Evolutionary conservation across 1,140 invertebrate genomes (phyloP), one percentile per base, ranked within the genome.

Genomic region (Melipona quadrifasciata): DNA sequence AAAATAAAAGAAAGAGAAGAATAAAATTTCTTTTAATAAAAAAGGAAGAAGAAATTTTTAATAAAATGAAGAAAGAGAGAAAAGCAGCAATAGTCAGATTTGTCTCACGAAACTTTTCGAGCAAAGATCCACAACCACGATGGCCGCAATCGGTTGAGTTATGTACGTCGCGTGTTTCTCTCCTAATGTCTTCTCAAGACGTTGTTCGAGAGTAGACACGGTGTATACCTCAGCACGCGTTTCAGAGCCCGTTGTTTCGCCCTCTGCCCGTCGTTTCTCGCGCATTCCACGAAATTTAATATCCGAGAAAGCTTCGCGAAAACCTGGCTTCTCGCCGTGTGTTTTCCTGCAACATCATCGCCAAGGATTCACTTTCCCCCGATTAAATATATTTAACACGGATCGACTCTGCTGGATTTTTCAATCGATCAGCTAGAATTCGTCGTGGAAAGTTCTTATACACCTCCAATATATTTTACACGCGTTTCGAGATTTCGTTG

Each of bases 201-300:
- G 86, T 71, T 70, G 84, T 86, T 80, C n/a, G 76, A 58, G 72
- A 74, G 53, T 82, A 73, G 73, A n/a, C 27, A 53, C 19, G 64
- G 51, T 55, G 70, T 73, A 61, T 61, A 65, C 75, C 68, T 67
- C 57, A 74, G 31, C 61, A 17, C 68, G 24, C 27, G 64, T 55
- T 47, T 31, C 68, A 53, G 21, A 16, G 67, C 27, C 12, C 8
- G 85, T 70, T 53, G 31, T 24, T 65, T 80, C 34, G 3, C 27
- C 39, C 31, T 73, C 67, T 21, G 21, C 31, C 67, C 67, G 34
- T 68, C 31, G 19, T 68, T 19, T 34, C 31, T 24, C 34, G 16
- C 19, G 47, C 80, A 72, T 81, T 53, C 34, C 74, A 72, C 27
- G 67, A 57, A 84, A 83, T 86, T 86, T 86, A 86, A 86, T 86